Conservation (phyloP, 2,797 vertebrate genomes). For the Lophotriccus pileatus region DNA sequence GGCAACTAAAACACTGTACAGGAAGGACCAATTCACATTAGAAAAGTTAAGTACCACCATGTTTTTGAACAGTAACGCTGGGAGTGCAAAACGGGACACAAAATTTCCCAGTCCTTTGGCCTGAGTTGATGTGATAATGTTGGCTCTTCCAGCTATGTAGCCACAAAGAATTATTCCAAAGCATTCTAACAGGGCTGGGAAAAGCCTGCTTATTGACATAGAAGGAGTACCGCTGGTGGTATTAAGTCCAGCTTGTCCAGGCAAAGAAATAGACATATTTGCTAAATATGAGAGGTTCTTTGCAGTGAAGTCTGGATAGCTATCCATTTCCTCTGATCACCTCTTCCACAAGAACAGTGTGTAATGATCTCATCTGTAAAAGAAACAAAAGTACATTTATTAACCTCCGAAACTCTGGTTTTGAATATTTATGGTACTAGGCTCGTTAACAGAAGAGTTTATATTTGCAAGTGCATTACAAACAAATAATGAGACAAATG, state of each 20-base stretch:
- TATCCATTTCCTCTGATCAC: conserved; percentile 71
- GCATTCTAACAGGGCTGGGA: conserved; percentile 93
- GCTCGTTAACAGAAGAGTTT: background rate
- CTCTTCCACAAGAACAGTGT: conserved; percentile 32
- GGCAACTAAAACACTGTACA: conserved; percentile 92
- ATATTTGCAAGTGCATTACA: background rate
- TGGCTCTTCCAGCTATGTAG: conserved; percentile 89
- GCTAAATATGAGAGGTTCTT: conserved; percentile 59
- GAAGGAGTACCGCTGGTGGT: conserved; percentile 60
- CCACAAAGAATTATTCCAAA: conserved; percentile 97
- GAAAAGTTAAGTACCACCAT: conserved; percentile 96
- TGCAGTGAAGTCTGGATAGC: conserved; percentile 43
- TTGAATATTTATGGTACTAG: background rate
- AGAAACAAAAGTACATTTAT: conserved; percentile 8
- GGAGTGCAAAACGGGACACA: conserved; percentile 97
- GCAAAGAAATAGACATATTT: conserved; percentile 64
- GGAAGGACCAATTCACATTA: conserved; percentile 93
- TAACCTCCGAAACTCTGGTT: background rate
- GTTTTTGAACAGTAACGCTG: conserved; percentile 94
- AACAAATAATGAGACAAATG: background rate
- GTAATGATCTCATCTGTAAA: conserved; percentile 64
- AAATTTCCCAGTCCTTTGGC: conserved; percentile 95
- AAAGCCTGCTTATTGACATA: conserved; percentile 92
- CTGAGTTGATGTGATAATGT: conserved; percentile 91
- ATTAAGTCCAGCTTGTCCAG: conserved; percentile 57